A percentile compares a stretch with the other conserved stretches of the same genome.
Evolutionary conservation across 2,888 invertebrate species (phyloP).

Genomic region (Brachyopa scutellaris): DNA sequence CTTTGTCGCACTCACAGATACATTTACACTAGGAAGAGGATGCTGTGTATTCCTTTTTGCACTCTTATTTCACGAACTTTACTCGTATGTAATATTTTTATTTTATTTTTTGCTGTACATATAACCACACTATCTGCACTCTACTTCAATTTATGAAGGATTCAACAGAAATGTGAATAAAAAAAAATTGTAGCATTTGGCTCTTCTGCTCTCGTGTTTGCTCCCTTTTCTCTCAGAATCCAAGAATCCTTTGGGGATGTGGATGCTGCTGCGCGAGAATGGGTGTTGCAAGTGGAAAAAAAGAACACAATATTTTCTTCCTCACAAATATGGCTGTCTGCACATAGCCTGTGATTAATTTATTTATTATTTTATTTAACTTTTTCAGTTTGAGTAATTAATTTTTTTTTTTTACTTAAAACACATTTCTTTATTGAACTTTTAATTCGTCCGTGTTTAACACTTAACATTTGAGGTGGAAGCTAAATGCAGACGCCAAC

Average conservation of each 20-base stretch:
- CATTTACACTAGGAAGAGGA: slow-evolving; percentile 25
- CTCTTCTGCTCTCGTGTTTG: slow-evolving; percentile 32
- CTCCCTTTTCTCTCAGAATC: slow-evolving; percentile 27
- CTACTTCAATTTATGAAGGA: slow-evolving; percentile 59
- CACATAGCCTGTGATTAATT: slow-evolving; percentile 14
- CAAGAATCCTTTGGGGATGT: slow-evolving; percentile 38
- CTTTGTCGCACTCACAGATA: slow-evolving; percentile 36
- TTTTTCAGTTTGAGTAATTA: slow-evolving; percentile 1
- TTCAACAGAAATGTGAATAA: slow-evolving; percentile 55
- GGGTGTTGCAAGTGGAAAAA: slow-evolving; percentile 54
- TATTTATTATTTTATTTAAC: background rate
- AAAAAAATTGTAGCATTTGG: slow-evolving; percentile 29
- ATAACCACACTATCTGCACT: slow-evolving; percentile 45
- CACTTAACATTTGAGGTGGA: slow-evolving; percentile 65
- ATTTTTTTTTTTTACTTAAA: slow-evolving; percentile 1
- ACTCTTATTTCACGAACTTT: slow-evolving; percentile 6
- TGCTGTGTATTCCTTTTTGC: slow-evolving; percentile 39
- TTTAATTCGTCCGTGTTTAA: slow-evolving; percentile 49
- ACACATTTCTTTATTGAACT: background rate
- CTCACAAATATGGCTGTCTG: slow-evolving; percentile 65
- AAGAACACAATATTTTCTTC: slow-evolving; percentile 18
- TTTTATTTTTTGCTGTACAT: no score
- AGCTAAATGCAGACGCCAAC: slow-evolving; percentile 50
- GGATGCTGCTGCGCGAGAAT: slow-evolving; percentile 67
- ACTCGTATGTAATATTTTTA: slow-evolving; percentile 9